Conservation (phyloP, 2,888 invertebrate species). For the Cephus sareptanus region DNA sequence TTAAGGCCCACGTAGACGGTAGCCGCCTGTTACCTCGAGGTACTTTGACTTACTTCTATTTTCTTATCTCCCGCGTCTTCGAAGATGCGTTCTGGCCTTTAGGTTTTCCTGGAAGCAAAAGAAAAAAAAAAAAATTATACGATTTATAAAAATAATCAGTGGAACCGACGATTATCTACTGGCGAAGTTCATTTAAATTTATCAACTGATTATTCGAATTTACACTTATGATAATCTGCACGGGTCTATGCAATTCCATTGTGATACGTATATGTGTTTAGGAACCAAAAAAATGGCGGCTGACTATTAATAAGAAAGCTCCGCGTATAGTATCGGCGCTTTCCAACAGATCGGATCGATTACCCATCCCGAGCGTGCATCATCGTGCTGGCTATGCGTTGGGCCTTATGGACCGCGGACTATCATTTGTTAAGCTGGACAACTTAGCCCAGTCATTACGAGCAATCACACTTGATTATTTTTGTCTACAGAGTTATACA, state of each 20-base stretch:
- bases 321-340: conserved; percentile 51
- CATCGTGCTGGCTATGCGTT: neutral
- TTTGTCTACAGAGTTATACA: conserved; percentile 57
- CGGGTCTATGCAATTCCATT: neutral
- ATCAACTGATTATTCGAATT: neutral
- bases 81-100: neutral
- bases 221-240: neutral
- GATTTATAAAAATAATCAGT: neutral
- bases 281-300: conserved; percentile 27
- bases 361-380: conserved; percentile 39
- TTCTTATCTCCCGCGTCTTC: conserved; percentile 21
- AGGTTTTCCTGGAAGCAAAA: neutral
- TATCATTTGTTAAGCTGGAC: conserved; percentile 66
- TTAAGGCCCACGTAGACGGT: conserved; percentile 59
- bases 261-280: neutral
- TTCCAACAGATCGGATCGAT: conserved; percentile 58
- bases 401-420: conserved; percentile 23
- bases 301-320: conserved; percentile 59
- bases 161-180: neutral
- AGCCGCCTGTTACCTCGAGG: conserved; percentile 57
- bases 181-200: neutral
- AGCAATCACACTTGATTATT: conserved; percentile 66
- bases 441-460: conserved; percentile 64
- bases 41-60: conserved; percentile 12
- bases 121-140: neutral